Percentiles rank a stretch among this genome's conserved stretches.
Conservation (phyloP, 2,113 vertebrate species). For the Neotragus pygmaeus region DNA sequence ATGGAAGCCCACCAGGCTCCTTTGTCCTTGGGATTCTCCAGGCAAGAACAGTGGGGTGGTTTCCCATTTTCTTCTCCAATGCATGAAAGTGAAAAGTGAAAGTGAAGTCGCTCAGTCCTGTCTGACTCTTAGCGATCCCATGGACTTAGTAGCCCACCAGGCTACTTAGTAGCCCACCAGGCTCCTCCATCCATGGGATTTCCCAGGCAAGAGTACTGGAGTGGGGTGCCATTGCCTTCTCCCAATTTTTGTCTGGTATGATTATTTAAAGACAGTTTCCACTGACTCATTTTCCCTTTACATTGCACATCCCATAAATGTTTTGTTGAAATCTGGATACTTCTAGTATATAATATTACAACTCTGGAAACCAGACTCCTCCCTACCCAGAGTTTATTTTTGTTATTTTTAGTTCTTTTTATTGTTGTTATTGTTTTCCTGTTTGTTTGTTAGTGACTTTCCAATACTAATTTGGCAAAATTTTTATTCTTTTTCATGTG, state of each 20-base stretch:
- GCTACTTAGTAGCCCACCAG: no score
- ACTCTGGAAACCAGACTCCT: neutral
- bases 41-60: no score
- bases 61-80: no score
- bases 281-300: neutral
- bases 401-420: neutral
- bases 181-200: no score
- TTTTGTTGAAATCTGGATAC: neutral
- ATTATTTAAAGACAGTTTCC: neutral
- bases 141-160: no score
- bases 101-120: no score
- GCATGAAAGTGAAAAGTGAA: no score
- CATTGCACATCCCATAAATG: neutral
- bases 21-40: no score
- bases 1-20: no score
- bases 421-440: neutral
- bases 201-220: no score
- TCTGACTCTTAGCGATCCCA: no score
- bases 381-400: neutral
- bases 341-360: neutral
- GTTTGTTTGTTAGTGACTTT: neutral
- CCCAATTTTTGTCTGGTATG: neutral
- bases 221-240: no score
- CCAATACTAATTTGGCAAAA: neutral
- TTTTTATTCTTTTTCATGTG: neutral